Evolutionary conservation across 2,888 invertebrate genomes (phyloP).

Genomic region (Aphidoletes aphidimyza): DNA sequence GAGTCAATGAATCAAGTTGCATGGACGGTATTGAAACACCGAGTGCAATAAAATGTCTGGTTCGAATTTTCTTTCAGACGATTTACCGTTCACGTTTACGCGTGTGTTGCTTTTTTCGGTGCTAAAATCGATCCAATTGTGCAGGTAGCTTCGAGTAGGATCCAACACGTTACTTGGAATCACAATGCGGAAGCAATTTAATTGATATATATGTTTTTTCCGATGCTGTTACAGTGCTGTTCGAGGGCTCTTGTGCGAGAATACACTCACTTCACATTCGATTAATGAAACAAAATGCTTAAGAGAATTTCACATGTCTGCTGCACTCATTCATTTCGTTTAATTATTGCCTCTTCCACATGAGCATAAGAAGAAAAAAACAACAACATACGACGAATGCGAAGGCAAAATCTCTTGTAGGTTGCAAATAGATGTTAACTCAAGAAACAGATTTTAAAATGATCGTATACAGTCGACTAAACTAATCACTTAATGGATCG

Average conservation of each 20-base stretch:
- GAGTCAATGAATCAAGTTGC: not conserved
- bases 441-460: not conserved
- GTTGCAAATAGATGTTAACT: no score
- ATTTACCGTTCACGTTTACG: not conserved
- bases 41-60: not conserved
- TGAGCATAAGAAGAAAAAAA: not conserved
- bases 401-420: not conserved
- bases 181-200: conserved; percentile 30
- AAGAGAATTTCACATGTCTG: not conserved
- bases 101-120: not conserved
- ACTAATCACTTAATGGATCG: not conserved
- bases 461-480: not conserved
- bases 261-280: not conserved
- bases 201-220: not conserved
- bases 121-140: conserved; percentile 3
- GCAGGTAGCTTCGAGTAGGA: not conserved
- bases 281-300: not conserved
- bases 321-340: not conserved
- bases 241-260: not conserved
- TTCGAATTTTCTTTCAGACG: not conserved
- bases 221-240: conserved; percentile 1
- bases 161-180: not conserved
- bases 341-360: not conserved
- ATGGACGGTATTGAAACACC: not conserved
- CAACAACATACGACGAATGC: not conserved